These are phyloP conservation scores for Lepus americanus DNA, from an alignment of 2,113 vertebrate species.

Conservation along the genomic window DNA sequence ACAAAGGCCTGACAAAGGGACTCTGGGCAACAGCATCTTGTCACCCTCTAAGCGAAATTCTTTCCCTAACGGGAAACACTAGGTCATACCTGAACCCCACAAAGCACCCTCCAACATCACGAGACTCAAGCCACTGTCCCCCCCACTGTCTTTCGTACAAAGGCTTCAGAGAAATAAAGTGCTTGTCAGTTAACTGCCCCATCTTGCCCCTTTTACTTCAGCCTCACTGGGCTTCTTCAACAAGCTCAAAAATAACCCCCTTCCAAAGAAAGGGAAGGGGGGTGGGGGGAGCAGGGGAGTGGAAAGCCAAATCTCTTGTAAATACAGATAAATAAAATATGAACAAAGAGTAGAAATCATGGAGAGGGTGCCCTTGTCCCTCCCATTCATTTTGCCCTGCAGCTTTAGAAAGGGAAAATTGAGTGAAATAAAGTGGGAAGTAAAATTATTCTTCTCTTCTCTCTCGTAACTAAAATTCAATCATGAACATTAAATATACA, in stretches of 20 bases:
- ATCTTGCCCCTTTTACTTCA: slow-evolving; percentile 48
- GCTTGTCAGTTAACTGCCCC: slow-evolving; percentile 73
- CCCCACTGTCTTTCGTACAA: slow-evolving; percentile 55
- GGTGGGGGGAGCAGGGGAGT: neutral
- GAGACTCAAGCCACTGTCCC: neutral
- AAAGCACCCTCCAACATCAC: neutral
- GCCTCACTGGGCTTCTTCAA: slow-evolving; percentile 47
- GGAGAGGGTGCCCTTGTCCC: neutral
- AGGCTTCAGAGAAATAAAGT: slow-evolving; percentile 82
- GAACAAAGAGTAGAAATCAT: slow-evolving; percentile 43
- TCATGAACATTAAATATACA: slow-evolving; percentile 6
- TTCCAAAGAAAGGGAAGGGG: slow-evolving; percentile 45
- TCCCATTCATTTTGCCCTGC: neutral
- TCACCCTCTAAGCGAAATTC: neutral
- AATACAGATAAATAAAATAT: slow-evolving; percentile 51
- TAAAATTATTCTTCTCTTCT: slow-evolving; percentile 51
- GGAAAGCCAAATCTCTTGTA: slow-evolving; percentile 47
- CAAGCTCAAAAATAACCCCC: slow-evolving; percentile 33
- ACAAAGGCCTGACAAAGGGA: neutral
- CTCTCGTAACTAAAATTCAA: slow-evolving; percentile 30
- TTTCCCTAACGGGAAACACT: slow-evolving; percentile 42
- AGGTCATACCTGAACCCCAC: neutral
- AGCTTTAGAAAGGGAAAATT: slow-evolving; percentile 53
- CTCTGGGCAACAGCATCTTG: neutral
- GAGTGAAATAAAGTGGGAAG: slow-evolving; percentile 33